phyloP scores from a whole-genome alignment of 1,140 invertebrate species.

The Apolygus lucorum region DNA sequence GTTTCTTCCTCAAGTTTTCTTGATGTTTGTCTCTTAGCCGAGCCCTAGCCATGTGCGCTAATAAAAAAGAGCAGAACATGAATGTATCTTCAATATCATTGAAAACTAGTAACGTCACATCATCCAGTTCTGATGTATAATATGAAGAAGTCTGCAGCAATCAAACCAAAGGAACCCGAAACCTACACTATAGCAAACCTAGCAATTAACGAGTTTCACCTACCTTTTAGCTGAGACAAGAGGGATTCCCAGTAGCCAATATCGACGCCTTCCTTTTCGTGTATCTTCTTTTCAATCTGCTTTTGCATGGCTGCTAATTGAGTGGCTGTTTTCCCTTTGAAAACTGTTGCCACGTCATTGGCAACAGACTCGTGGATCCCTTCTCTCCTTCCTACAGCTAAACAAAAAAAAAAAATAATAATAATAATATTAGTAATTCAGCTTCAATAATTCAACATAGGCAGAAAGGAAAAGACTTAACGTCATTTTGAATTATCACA shows the following conservation, averaged over 20 bases:
- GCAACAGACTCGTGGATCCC: slow-evolving; percentile 90
- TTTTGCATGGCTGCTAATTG: slow-evolving; percentile 75
- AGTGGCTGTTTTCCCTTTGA: slow-evolving; percentile 85
- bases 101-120: no score
- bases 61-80: slow-evolving; percentile 24
- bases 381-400: slow-evolving; percentile 63
- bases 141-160: no score
- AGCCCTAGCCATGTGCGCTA: slow-evolving; percentile 89
- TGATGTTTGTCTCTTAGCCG: slow-evolving; percentile 86
- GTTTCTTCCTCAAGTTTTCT: slow-evolving; percentile 78
- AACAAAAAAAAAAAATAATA: no score
- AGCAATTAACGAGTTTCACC: no score
- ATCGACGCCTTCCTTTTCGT: slow-evolving; percentile 81
- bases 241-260: slow-evolving; percentile 96
- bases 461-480: no score
- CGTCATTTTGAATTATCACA: no score
- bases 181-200: no score
- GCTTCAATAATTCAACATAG: no score
- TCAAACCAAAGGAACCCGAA: no score
- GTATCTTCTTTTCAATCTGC: slow-evolving; percentile 84
- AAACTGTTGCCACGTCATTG: slow-evolving; percentile 78
- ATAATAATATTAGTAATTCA: no score
- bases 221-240: slow-evolving; percentile 79
- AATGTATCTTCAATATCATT: no score
- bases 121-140: no score